A percentile compares a stretch with the other conserved stretches of the same genome.
Evolutionary conservation across 2,888 invertebrate genomes (phyloP).

Genomic region (Caenorhabditis macrosperma): DNA sequence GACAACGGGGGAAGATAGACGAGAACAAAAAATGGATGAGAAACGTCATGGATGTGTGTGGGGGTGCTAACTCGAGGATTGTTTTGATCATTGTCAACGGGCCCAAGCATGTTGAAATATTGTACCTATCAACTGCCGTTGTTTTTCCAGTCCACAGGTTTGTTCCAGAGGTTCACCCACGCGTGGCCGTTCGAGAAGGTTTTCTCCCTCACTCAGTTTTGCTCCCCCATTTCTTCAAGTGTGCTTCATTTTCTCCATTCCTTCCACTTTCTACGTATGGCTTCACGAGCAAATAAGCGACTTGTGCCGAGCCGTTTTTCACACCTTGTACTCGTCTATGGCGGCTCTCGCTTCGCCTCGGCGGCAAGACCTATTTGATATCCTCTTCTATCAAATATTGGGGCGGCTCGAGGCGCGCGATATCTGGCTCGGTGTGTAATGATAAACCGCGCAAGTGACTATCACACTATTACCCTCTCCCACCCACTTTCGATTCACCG

Average conservation of each 20-base stretch:
- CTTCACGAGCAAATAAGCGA: constrained; percentile 34
- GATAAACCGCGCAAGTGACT: constrained; percentile 54
- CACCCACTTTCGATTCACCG: constrained; percentile 52
- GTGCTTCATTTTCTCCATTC: constrained; percentile 13
- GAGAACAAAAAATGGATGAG: constrained; percentile 32
- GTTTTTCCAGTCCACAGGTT: constrained; percentile 12
- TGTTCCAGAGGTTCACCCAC: constrained; percentile 6
- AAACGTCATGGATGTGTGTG: constrained; percentile 48
- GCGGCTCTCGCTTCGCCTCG: neutral
- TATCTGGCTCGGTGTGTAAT: constrained; percentile 58
- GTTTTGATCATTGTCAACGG: constrained; percentile 39
- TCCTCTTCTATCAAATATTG: constrained; percentile 43
- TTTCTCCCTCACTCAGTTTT: neutral
- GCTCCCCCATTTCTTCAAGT: neutral
- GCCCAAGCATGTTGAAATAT: constrained; percentile 23
- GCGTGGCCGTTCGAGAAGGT: neutral
- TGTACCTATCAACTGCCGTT: constrained; percentile 41
- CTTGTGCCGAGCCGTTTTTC: constrained; percentile 11
- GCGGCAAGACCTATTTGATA: constrained; percentile 38
- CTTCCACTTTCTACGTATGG: neutral
- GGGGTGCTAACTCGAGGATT: constrained; percentile 35
- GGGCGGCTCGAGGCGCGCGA: constrained; percentile 31
- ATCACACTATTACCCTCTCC: constrained; percentile 42
- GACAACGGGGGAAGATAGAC: neutral
- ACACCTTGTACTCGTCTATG: constrained; percentile 19